A percentile compares a stretch with the other conserved stretches of the same genome.
phyloP scores from a whole-genome alignment of 2,888 invertebrate species.

The Lochmaea capreae region DNA sequence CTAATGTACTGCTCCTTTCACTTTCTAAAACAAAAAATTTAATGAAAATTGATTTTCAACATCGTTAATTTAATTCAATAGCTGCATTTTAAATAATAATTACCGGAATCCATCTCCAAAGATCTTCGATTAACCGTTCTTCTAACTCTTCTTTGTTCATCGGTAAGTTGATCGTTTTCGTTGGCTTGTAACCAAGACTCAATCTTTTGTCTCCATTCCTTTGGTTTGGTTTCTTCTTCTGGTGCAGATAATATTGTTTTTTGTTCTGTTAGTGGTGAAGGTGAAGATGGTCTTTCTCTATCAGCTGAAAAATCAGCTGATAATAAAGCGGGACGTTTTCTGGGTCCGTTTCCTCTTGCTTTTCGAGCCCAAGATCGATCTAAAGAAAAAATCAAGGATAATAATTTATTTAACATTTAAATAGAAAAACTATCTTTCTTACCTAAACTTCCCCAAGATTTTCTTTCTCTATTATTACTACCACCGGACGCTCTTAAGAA shows the following conservation, averaged over 20 bases:
- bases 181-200: slow-evolving; percentile 92
- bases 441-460: slow-evolving; percentile 88
- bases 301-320: slow-evolving; percentile 79
- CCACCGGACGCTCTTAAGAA: slow-evolving; percentile 84
- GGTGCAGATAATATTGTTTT: slow-evolving; percentile 70
- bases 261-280: slow-evolving; percentile 72
- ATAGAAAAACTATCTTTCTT: slow-evolving; percentile 49
- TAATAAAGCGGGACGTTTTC: slow-evolving; percentile 83
- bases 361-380: slow-evolving; percentile 92
- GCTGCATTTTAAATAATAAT: slow-evolving; percentile 12
- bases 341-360: slow-evolving; percentile 76
- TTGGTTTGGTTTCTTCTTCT: slow-evolving; percentile 68
- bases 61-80: too few relatives aligned
- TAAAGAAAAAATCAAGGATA: slow-evolving; percentile 52
- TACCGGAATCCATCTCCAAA: slow-evolving; percentile 88
- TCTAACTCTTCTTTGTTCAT: slow-evolving; percentile 75
- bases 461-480: slow-evolving; percentile 79
- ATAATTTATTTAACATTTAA: neutral
- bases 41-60: too few relatives aligned
- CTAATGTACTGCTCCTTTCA: slow-evolving; percentile 79
- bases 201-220: slow-evolving; percentile 91
- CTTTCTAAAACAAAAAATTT: slow-evolving; percentile 71
- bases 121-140: slow-evolving; percentile 80
- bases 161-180: slow-evolving; percentile 81
- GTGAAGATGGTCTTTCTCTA: slow-evolving; percentile 79